These are phyloP conservation scores for Crotophaga sulcirostris DNA, from an alignment of 2,113 vertebrate genomes.

Conservation along the genomic window DNA sequence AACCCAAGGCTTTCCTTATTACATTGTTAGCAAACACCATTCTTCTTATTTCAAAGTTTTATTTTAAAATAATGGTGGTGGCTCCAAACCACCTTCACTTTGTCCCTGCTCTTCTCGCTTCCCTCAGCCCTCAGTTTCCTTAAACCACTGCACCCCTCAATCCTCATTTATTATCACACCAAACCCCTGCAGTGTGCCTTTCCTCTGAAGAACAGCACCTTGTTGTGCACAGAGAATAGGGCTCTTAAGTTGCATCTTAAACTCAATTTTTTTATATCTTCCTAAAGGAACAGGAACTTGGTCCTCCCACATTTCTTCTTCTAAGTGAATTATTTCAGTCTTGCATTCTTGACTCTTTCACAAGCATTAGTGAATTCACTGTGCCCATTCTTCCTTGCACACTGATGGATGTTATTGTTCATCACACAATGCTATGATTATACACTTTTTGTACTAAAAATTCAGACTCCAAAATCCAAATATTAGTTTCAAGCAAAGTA, in stretches of 20 bases:
- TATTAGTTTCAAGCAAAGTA: neutral
- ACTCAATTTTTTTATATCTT: neutral
- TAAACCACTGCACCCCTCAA: rapidly evolving
- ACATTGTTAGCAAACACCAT: rapidly evolving
- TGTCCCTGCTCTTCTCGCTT: neutral
- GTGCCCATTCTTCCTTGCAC: neutral
- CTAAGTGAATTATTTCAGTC: neutral
- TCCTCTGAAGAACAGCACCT: neutral
- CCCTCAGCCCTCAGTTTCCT: neutral
- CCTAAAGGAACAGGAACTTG: neutral
- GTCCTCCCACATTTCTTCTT: neutral
- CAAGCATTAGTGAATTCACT: neutral
- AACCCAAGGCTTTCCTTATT: rapidly evolving
- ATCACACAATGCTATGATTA: neutral
- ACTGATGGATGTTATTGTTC: neutral
- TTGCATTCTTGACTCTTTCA: neutral
- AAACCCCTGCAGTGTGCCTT: neutral
- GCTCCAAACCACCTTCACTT: neutral
- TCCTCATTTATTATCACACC: neutral
- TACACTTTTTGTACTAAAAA: neutral
- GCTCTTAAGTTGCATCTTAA: neutral
- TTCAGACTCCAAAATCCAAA: neutral
- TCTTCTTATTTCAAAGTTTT: neutral
- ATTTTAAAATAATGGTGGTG: neutral
- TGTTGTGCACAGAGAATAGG: neutral